Percentiles rank a stretch among this genome's conserved stretches.
phyloP scores from a whole-genome alignment of 2,113 vertebrate species.

The Bubo scandiacus region DNA sequence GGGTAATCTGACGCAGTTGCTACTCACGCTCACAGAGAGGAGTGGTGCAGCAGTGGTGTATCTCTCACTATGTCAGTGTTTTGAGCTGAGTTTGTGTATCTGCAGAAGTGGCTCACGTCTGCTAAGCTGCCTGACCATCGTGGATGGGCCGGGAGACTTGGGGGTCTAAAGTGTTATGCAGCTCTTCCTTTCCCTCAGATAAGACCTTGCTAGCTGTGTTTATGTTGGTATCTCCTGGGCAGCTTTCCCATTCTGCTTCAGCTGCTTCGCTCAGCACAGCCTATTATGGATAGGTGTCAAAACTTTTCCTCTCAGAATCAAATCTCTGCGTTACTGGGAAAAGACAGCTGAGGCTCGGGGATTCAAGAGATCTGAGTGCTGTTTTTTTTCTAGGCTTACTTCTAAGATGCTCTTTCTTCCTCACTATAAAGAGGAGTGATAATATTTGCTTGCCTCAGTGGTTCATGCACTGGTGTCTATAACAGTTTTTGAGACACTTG shows the following conservation, averaged over 20 bases:
- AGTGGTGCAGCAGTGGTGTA: not conserved
- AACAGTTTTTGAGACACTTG: not conserved
- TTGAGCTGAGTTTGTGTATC: not conserved
- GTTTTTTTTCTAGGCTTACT: not conserved
- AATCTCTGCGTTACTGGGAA: not conserved
- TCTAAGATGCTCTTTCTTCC: not conserved
- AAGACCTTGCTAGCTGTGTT: not conserved
- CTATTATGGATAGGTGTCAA: not conserved
- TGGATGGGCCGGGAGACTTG: not conserved
- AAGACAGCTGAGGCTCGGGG: not conserved
- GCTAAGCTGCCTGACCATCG: not conserved
- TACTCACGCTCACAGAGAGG: not conserved
- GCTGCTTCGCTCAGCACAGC: not conserved
- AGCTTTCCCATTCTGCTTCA: not conserved
- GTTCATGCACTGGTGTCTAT: not conserved
- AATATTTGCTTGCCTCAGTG: not conserved
- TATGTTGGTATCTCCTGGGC: not conserved
- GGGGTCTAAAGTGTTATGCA: not conserved
- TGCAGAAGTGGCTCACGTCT: not conserved
- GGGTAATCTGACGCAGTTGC: not conserved
- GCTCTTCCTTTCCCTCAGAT: not conserved
- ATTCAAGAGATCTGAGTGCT: not conserved
- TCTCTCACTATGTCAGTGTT: not conserved
- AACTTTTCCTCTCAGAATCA: not conserved
- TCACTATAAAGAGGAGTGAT: not conserved